Evolutionary conservation across 2,797 vertebrate genomes (phyloP).

Genomic region (Myioborus melanocephalus): DNA sequence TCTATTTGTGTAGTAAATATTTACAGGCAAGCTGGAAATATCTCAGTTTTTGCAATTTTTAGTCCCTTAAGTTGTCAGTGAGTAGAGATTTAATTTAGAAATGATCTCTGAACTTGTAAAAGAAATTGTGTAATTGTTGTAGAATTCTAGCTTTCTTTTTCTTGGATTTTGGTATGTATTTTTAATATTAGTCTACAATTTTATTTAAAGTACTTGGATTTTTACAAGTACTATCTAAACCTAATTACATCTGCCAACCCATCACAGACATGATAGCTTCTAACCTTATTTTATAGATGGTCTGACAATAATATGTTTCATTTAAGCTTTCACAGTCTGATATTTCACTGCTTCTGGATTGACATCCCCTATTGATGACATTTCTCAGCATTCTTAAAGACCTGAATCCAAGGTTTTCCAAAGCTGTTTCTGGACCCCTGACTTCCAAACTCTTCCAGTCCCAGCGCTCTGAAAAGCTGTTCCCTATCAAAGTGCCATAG

Average conservation of each 20-base stretch:
- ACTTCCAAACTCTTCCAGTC: neutral
- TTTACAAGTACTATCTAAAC: neutral
- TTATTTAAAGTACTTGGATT: neutral
- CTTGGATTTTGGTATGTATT: neutral
- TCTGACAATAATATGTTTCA: neutral
- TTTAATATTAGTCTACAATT: neutral
- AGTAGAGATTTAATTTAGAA: neutral
- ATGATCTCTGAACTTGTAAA: neutral
- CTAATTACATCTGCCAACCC: neutral
- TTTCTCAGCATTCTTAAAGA: neutral
- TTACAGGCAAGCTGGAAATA: neutral
- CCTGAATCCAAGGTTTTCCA: neutral
- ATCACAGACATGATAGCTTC: neutral
- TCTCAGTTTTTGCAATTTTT: neutral
- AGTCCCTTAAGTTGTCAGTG: neutral
- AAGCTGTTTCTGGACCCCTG: neutral
- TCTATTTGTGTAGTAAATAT: neutral
- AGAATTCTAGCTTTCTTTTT: neutral
- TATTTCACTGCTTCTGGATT: neutral
- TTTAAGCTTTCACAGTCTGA: neutral
- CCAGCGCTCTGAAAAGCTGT: neutral
- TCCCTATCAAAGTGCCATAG: neutral
- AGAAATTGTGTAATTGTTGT: neutral
- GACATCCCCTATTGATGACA: neutral
- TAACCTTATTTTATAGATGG: neutral